Evolutionary conservation across 2,113 vertebrate genomes (phyloP), one percentile per base, ranked within the genome.

Genomic region (Edolisoma coerulescens): DNA sequence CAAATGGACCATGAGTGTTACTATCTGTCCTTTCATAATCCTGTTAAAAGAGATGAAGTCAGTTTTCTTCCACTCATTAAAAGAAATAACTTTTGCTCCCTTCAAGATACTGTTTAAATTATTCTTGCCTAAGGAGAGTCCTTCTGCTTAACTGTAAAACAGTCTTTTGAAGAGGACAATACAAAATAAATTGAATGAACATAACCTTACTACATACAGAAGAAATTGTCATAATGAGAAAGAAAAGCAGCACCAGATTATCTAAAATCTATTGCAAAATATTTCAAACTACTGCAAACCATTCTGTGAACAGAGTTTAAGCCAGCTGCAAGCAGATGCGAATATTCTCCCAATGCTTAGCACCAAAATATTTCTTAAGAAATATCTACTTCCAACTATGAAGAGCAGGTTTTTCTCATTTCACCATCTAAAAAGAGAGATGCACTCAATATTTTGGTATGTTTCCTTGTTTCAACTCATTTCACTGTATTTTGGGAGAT

Each of bases 1-100:
- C 99, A 98, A 99, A 99, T 1, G 98, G 98, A 83, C 98, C 98
- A 21, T 98, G 98, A 91, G 96, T 94, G 93, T 94, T 98, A 91
- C 90, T 94, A 44, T 98, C 98, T 74, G 95, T 96, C 93, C 97
- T 97, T 90, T 98, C 98, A 95, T 97, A 98, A 73, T 98, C 98
- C 98, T 98, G 97, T 94, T 78, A 90, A 85, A 32, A 76, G 88
- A 95, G 45, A 91, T 3, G 35, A 95, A 94, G 54, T 83, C 13
- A 74, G 13, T 88, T 93, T 90, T 77, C 52, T 83, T 86, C 57
- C 70, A 56, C 23, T 52, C 27, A 35, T 49, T 50, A 28, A 22
- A 81, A 82, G 7, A 83, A 85, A 13, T 45, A 39, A 56, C 35
- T 71, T 85, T 23, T 67, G 39, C 71, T 88, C 68, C 73, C 82